Base-by-base conservation (phyloP, 2,888 invertebrate species). In the Plagiodera versicolora region DNA sequence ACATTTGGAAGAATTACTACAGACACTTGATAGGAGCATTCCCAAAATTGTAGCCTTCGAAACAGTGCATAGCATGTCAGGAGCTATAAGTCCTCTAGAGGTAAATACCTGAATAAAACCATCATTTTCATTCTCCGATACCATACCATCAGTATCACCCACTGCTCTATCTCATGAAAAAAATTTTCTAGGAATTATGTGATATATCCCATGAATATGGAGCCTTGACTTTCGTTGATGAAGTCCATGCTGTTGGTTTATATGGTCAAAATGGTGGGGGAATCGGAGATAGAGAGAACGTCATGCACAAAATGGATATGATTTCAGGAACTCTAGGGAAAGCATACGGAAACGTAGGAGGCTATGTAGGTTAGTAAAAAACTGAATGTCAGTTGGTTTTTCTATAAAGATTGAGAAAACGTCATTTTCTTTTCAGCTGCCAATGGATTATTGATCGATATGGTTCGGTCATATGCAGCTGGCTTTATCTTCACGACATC, bases 401-500 rank as follows among this genome's bases (percentile, higher is more conserved):
- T 10, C 11, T 32, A 32, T 32, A 2, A 6, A 5, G 3, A 6
- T 3, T 24, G 24, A 24, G 6, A 24, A 24, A 6, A 5, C 6
- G 32, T 10, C 6, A 28, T 8, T 6, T 28, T 28, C 28, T 4
- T 75, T 76, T 55, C 72, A 81, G 92, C 93, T 11, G 89, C 92
- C 1, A 86, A 89, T 9, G 78, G 86, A 0, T 82, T 87, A 53
- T 83, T 97, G 57, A 86, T 98, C 28, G 98, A 98, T 77, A 93
- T 94, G 84, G 86, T 98, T 58, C 84, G 98, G 67, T 96, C 95
- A 46, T 92, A 97, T 76, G 98, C 96, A 1, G 91, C 97, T 14
- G 98, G 98, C 1, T 98, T 98, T 77, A 98, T 98, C 73, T 98
- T 98, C 79, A 98, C 98, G 1, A 98, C 98, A 1, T 95, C 96